Conservation (phyloP, 2,797 vertebrate species). For the Premnoplex brunnescens region DNA sequence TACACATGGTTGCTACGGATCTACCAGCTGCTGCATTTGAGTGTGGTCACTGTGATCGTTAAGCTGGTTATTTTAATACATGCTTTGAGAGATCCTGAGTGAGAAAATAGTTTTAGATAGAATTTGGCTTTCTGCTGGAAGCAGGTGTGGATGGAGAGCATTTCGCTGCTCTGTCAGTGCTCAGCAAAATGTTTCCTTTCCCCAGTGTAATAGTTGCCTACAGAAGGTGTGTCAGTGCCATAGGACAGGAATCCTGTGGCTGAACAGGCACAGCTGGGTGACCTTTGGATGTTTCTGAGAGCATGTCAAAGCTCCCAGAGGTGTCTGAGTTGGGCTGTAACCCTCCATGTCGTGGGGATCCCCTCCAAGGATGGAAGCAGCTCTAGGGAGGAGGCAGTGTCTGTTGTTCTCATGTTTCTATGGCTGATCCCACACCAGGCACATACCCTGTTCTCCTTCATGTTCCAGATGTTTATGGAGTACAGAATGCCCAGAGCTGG, state of each 20-base stretch:
- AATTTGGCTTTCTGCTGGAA: neutral
- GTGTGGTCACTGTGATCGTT: neutral
- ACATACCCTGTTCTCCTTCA: rapidly evolving
- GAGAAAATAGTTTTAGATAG: neutral
- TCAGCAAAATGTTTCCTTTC: neutral
- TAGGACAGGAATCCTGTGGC: neutral
- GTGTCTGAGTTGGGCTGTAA: neutral
- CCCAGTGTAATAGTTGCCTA: neutral
- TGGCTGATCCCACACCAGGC: neutral
- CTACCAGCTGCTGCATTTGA: neutral
- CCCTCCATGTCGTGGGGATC: neutral
- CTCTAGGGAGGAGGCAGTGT: neutral
- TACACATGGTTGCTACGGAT: neutral
- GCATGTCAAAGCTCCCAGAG: neutral
- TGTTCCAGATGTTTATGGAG: neutral
- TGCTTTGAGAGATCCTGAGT: neutral
- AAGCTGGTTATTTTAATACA: neutral
- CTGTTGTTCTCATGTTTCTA: neutral
- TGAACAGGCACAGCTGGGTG: rapidly evolving
- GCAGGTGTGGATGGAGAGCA: neutral
- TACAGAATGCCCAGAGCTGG: neutral
- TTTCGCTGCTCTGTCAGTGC: neutral
- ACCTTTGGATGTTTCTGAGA: rapidly evolving
- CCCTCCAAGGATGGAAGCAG: neutral
- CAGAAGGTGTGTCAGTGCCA: neutral